Evolutionary conservation across 2,888 invertebrate genomes (phyloP).

Genomic region (Dicyrtoma fusca): DNA sequence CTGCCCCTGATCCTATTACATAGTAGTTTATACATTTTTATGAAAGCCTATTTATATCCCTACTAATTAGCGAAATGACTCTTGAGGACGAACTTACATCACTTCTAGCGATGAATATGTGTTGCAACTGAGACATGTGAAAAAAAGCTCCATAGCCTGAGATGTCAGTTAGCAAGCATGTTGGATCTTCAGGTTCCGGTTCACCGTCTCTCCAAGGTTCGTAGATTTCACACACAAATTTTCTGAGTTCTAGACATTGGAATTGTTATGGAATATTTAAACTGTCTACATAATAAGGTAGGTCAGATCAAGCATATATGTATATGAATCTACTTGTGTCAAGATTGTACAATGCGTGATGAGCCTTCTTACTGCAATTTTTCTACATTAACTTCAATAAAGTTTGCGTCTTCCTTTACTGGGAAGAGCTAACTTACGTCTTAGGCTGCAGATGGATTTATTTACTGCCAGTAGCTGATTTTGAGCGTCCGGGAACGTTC

Average conservation of each 20-base stretch:
- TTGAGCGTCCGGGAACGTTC: background rate
- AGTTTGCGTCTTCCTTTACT: no score
- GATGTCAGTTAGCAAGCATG: constrained; percentile 21
- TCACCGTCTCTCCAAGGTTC: constrained; percentile 26
- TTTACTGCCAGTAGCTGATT: background rate
- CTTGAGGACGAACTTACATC: constrained; percentile 15
- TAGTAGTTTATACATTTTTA: no score
- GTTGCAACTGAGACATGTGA: constrained; percentile 17
- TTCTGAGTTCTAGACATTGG: background rate
- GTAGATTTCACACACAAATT: constrained; percentile 23
- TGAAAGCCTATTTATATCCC: no score
- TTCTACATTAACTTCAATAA: no score
- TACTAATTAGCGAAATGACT: no score
- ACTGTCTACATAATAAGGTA: no score
- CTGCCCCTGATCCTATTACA: no score
- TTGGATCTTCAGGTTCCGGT: constrained; percentile 16
- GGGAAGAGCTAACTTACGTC: constrained; percentile 23
- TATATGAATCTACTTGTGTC: no score
- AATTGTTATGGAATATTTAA: background rate
- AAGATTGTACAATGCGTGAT: no score
- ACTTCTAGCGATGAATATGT: constrained; percentile 25
- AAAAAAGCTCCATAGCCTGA: constrained; percentile 14
- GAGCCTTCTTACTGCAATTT: no score
- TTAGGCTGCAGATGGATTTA: constrained; percentile 14
- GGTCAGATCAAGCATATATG: background rate